Percentiles rank a stretch among this genome's conserved stretches.
Conservation (phyloP, 2,113 vertebrate genomes). For the Elanoides forficatus region DNA sequence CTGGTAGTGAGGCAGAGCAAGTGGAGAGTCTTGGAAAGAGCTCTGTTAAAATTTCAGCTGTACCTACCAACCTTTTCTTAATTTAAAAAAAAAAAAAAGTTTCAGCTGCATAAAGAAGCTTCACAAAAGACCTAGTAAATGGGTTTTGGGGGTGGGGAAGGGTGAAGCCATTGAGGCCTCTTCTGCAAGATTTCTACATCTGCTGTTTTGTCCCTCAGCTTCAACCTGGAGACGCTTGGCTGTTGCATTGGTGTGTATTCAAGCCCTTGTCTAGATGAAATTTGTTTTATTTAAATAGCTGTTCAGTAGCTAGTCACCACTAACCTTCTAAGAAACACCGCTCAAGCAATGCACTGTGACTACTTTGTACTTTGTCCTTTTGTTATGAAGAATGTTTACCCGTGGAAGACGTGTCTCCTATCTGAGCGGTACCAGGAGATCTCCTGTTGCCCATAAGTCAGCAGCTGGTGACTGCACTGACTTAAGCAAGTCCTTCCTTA, state of each 20-base stretch:
- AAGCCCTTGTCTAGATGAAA: neutral
- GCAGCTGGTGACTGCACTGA: neutral
- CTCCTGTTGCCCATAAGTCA: neutral
- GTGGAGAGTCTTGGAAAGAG: neutral
- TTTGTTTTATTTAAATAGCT: neutral
- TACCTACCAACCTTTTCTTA: neutral
- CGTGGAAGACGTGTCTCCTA: accelerated
- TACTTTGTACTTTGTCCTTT: neutral
- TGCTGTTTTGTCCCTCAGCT: neutral
- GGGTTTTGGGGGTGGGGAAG: neutral
- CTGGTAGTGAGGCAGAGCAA: neutral
- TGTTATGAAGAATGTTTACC: neutral
- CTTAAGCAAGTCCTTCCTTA: neutral
- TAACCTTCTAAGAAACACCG: neutral
- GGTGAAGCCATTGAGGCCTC: neutral
- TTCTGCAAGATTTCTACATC: neutral
- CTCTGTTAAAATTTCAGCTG: neutral
- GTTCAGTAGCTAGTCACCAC: neutral
- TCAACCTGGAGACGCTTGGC: neutral
- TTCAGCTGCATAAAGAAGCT: neutral
- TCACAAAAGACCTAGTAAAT: neutral
- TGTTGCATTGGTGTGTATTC: neutral
- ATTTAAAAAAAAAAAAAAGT: neutral
- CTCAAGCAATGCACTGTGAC: neutral
- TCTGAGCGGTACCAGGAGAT: neutral